Base-by-base conservation (phyloP, 2,797 vertebrate species). In the Diceros bicornis region DNA sequence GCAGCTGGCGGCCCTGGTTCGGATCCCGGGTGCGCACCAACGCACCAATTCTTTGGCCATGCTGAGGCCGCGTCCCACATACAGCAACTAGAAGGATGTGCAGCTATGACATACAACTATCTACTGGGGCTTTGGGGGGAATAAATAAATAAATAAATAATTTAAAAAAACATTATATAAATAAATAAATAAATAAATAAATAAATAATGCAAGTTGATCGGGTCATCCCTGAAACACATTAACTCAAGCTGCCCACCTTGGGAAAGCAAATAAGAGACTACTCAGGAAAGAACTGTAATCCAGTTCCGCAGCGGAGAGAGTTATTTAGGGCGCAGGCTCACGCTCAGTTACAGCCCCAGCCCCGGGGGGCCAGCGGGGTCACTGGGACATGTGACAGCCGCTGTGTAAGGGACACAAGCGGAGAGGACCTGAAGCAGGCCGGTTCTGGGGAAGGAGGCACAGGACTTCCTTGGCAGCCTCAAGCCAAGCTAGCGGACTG, bases 261-360 rank as follows among this genome's bases (percentile, higher is more conserved):
- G 71, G 93, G 87, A 93, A 64, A 94, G 82, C 68, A 77, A 89
- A 93, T 85, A 83, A 79, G 47, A 78, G 89, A 64, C 91, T 94
- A 74, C 88, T 82, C 85, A 85, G 90, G 97, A 96, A 94, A 96
- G 91, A 77, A n/a, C 18, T 68, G 61, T 69, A 79, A 89, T 34
- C 27, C 7, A 34, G 21, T 59, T 62, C 1, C 21, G 52, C 79
- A 34, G 44, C 77, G 8, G 2, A 7, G 17, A 44, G 72, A 86
- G 96, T 69, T 95, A 88, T 95, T 97, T 87, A 95, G 87, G 85
- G 66, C 75, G 29, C 34, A 77, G 62, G 14, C 9, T 52, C 52
- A 62, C 34, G 41, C 92, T 94, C 41, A 55, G 96, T 72, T 77
- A 50, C 47, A 77, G 81, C 66, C n/a, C 74, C 29, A 83, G n/a